Base-by-base conservation (phyloP, 2,797 vertebrate species). In the Cryptoblepharus egeriae region DNA sequence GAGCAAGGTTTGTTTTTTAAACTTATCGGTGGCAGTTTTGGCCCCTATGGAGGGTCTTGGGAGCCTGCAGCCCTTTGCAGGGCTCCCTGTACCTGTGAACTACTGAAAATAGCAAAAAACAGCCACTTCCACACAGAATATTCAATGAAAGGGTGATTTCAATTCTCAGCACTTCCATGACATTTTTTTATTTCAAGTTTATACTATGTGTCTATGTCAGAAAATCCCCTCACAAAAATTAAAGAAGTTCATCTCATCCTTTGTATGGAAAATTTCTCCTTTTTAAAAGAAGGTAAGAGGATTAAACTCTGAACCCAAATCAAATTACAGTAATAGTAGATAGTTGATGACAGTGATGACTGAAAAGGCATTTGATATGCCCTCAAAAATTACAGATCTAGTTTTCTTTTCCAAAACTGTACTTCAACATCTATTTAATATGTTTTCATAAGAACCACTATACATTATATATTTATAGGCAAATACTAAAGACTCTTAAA, bases 251-350 rank as follows among this genome's bases (percentile, higher is more conserved):
- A 0, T 1, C 26, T 0, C 1, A 69, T 74, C 52, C 57, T 82
- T 84, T 71, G 75, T 8, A 82, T 52, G 3, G 91, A 65, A 35
- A 45, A 32, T 91, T 63, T 89, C 83, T 85, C 64, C 79, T 83
- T 77, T 65, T 86, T 75, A 75, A 9, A 76, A 89, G 89, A 88
- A 26, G 49, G 79, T 2, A 90, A 77, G 60, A 64, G 77, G 78
- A 90, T 89, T 93, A 77, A 85, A 87, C 76, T 88, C 64, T 87
- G 86, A 93, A 91, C 82, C 79, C 87, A 49, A 83, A 87, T 88
- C 82, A 85, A 15, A 79, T 52, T 74, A 92, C n/a, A n/a, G n/a
- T n/a, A n/a, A 92, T 72, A 88, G 77, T 79, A 82, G 65, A 0
- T n/a, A 0, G 39, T 80, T 89, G 81, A 90, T 81, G 78, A 81